A percentile compares a stretch with the other conserved stretches of the same genome.
Evolutionary conservation across 2,797 vertebrate genomes (phyloP).

Genomic region (Furcifer pardalis): DNA sequence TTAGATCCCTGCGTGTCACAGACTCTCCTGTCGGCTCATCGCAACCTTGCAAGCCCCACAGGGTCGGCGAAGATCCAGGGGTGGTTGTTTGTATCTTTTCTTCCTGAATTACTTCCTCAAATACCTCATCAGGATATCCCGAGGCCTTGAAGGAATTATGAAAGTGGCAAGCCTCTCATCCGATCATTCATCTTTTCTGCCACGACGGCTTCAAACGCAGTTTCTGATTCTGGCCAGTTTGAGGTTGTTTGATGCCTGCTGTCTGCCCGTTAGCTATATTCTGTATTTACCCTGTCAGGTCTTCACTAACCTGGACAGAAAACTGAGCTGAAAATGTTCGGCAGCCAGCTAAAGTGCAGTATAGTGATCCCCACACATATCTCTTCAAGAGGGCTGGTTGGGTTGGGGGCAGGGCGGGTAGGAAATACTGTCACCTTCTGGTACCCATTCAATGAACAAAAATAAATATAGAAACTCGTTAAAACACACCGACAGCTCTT

Average conservation of each 20-base stretch:
- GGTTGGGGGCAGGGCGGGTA: background rate
- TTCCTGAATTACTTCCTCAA: constrained; percentile 86
- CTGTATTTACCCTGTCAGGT: constrained; percentile 67
- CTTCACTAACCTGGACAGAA: constrained; percentile 60
- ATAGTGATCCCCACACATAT: constrained; percentile 34
- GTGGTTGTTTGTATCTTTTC: constrained; percentile 80
- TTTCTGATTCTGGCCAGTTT: constrained; percentile 65
- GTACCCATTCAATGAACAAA: constrained; percentile 39
- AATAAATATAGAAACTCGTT: constrained; percentile 35
- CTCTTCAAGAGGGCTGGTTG: background rate
- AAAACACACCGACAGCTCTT: constrained; percentile 16
- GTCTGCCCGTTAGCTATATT: constrained; percentile 69
- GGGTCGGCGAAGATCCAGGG: constrained; percentile 70
- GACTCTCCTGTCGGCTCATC: constrained; percentile 41
- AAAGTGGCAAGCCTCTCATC: constrained; percentile 70
- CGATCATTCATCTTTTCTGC: constrained; percentile 61
- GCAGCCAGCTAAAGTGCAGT: constrained; percentile 55
- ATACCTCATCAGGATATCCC: constrained; percentile 85
- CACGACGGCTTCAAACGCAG: constrained; percentile 68
- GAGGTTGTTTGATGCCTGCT: constrained; percentile 74
- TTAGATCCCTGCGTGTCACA: constrained; percentile 44
- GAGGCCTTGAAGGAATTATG: constrained; percentile 77
- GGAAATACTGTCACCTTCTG: background rate
- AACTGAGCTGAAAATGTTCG: constrained; percentile 40
- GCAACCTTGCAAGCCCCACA: constrained; percentile 51